Base-by-base conservation (phyloP, 2,888 invertebrate genomes). In the Hylaea fasciaria region DNA sequence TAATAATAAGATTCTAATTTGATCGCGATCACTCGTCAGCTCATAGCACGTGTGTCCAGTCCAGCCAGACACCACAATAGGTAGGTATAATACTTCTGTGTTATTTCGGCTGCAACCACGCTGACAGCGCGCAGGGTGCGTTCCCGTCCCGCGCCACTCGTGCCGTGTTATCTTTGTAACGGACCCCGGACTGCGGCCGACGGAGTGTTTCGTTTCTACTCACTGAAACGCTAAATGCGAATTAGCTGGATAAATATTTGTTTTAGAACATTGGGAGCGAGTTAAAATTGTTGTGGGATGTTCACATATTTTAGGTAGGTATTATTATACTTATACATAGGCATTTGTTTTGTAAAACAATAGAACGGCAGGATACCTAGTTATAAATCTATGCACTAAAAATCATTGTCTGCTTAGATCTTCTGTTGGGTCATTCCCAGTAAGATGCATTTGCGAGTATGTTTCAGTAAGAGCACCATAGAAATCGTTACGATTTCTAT, bases 201-300 rank as follows among this genome's bases (percentile, higher is more conserved):
- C 89, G 81, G 87, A 84, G 83, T 89, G 90, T 87, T 86, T 85
- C 87, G 80, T 86, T 89, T 88, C 90, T 80, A 58, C 59, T 45
- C 55, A 51, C 63, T 52, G 85, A 86, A 87, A 87, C 77, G 84
- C 80, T 85, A 78, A 86, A 89, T 88, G 88, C 88, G 85, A 91
- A 91, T 92, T 91, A 92, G 91, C 85, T 89, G 85, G 77, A 82
- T 75, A 85, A 92, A 92, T 87, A 91, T 92, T 91, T 86, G 73
- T 78, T 81, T 91, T 89, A 85, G 89, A 86, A 80, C 83, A 52
- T 72, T 72, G 78, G 70, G 80, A 81, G 77, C 69, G 82, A 81
- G 83, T 85, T 86, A 82, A 85, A 85, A 76, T 81, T 82, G 77
- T 82, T 78, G 81, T 75, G 70, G 71, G 78, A 71, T 58, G 55